phyloP scores from a whole-genome alignment of 2,113 vertebrate genomes.

The Ochotona curzoniae region DNA sequence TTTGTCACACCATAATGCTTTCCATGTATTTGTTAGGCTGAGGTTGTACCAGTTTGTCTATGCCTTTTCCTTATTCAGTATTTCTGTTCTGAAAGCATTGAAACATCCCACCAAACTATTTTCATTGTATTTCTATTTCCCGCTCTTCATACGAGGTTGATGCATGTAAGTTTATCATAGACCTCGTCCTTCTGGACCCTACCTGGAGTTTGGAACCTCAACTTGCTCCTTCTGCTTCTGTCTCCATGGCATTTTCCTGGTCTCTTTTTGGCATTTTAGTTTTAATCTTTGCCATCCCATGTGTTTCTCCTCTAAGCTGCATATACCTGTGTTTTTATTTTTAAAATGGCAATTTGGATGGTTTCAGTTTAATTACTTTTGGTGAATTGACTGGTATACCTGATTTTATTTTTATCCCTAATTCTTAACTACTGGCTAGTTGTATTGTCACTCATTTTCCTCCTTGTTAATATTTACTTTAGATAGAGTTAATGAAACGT shows the following conservation, averaged over 20 bases:
- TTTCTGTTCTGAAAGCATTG: conserved; percentile 20
- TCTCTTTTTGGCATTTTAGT: conserved; percentile 41
- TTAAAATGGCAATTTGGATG: background rate
- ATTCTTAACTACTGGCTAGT: conserved; percentile 6
- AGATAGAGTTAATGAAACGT: conserved; percentile 25
- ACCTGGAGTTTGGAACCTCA: conserved; percentile 18
- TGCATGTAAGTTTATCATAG: conserved; percentile 14
- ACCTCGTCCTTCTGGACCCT: background rate
- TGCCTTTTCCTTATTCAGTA: conserved; percentile 12
- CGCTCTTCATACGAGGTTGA: background rate
- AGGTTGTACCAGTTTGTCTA: background rate
- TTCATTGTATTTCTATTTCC: conserved; percentile 36
- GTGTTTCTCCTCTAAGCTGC: background rate
- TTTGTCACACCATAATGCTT: background rate
- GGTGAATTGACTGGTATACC: conserved; percentile 25
- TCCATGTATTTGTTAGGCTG: conserved; percentile 37
- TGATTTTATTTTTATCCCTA: conserved; percentile 51
- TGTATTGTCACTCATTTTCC: conserved; percentile 23
- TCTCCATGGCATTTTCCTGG: conserved; percentile 30
- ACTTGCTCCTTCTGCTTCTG: conserved; percentile 20
- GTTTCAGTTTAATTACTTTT: conserved; percentile 47
- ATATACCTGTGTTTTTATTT: conserved; percentile 47
- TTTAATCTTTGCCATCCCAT: conserved; percentile 21
- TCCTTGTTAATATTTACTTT: background rate
- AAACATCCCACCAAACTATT: background rate